A percentile compares a stretch with the other conserved stretches of the same genome.
phyloP scores from a whole-genome alignment of 2,113 vertebrate species.

The Pachycephala philippinensis region DNA sequence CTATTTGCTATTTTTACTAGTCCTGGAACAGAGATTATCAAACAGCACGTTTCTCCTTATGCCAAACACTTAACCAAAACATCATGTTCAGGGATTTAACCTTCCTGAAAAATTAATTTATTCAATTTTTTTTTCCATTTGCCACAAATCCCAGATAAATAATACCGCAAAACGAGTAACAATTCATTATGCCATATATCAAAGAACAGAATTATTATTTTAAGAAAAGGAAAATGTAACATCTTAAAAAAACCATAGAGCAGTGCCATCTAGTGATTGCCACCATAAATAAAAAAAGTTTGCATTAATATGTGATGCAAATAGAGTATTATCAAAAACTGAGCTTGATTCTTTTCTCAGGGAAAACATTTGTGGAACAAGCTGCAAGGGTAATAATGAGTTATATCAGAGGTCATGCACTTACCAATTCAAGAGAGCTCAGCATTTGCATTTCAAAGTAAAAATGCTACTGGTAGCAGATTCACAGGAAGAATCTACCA shows the following conservation, averaged over 20 bases:
- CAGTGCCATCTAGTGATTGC: constrained; percentile 56
- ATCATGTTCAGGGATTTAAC: background rate
- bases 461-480: background rate
- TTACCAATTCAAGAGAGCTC: background rate
- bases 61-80: background rate
- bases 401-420: background rate
- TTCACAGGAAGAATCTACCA: background rate
- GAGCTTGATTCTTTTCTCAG: background rate
- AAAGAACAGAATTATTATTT: background rate
- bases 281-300: background rate
- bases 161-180: background rate
- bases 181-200: background rate
- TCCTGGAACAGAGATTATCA: background rate
- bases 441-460: background rate
- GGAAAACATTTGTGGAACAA: background rate
- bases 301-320: background rate
- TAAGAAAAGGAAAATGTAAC: background rate
- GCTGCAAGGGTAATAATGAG: background rate
- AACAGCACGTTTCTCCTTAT: background rate
- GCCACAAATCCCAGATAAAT: background rate
- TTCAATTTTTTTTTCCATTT: background rate
- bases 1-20: background rate
- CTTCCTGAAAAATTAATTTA: background rate
- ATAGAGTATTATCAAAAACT: background rate
- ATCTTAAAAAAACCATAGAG: constrained; percentile 11